These are phyloP conservation scores for Neosilurus mollespiculum DNA, from an alignment of 2,797 vertebrate genomes.

Conservation along the genomic window DNA sequence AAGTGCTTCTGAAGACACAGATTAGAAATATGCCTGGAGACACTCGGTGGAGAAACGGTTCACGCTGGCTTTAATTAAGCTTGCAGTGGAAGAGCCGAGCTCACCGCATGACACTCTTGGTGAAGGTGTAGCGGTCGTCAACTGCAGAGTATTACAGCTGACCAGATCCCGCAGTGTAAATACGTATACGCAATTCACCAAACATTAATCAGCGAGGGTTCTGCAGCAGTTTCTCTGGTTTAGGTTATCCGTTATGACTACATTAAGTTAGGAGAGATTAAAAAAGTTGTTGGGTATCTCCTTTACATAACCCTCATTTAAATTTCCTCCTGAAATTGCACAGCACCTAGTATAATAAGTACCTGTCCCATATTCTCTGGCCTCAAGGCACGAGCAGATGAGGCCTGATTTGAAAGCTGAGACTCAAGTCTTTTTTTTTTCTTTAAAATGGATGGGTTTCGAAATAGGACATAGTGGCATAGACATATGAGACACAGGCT, in stretches of 20 bases:
- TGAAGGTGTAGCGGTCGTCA: background rate
- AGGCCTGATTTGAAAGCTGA: too few relatives aligned
- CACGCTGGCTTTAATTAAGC: constrained; percentile 67
- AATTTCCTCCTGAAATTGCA: too few relatives aligned
- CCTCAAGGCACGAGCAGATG: too few relatives aligned
- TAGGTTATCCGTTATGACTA: background rate
- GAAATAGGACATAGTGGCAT: too few relatives aligned
- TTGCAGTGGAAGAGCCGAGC: constrained; percentile 36
- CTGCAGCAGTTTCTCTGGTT: background rate
- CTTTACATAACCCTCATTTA: too few relatives aligned
- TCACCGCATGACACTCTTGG: background rate
- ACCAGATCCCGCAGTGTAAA: background rate
- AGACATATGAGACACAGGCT: too few relatives aligned
- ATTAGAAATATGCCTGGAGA: constrained; percentile 71
- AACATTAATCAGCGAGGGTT: background rate
- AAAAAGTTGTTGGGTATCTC: too few relatives aligned
- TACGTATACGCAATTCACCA: background rate
- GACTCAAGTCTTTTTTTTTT: too few relatives aligned
- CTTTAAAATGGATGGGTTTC: too few relatives aligned
- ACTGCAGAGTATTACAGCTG: background rate
- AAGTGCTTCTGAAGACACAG: constrained; percentile 74
- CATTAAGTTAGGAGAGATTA: too few relatives aligned
- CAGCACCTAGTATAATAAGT: too few relatives aligned
- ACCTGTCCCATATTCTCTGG: too few relatives aligned
- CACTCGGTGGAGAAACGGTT: constrained; percentile 49